These are phyloP conservation scores for Tauraco hartlaubi DNA, from an alignment of 2,797 vertebrate genomes.

Conservation along the genomic window DNA sequence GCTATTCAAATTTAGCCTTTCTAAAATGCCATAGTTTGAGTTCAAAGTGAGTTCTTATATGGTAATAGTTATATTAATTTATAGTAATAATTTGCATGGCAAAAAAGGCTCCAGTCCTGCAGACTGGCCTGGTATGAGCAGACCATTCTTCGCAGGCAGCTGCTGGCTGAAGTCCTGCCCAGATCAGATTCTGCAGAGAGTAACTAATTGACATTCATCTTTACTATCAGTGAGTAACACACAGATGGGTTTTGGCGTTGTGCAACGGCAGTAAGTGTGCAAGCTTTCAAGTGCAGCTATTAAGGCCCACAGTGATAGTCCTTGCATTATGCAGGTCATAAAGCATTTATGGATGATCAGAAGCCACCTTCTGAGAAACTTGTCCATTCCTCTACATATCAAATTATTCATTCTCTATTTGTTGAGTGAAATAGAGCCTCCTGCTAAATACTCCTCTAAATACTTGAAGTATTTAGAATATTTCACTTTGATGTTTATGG, in stretches of 20 bases:
- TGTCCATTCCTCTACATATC: neutral
- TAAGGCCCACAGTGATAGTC: neutral
- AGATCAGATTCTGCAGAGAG: constrained; percentile 7
- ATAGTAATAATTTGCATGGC: neutral
- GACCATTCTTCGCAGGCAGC: neutral
- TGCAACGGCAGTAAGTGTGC: neutral
- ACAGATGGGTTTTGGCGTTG: neutral
- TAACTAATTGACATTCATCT: neutral
- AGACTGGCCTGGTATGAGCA: neutral
- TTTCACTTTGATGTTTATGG: neutral
- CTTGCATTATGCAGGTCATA: neutral
- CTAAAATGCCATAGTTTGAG: constrained; percentile 17
- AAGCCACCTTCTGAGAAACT: neutral
- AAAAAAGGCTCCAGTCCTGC: neutral
- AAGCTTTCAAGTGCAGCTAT: neutral
- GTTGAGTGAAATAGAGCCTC: neutral
- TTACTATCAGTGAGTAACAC: constrained; percentile 11
- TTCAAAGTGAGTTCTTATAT: neutral
- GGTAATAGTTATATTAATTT: neutral
- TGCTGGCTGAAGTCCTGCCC: neutral
- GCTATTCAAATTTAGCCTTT: constrained; percentile 22
- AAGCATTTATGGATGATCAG: neutral
- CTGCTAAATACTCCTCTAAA: neutral
- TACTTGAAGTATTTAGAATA: neutral
- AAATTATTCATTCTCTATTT: neutral